Evolutionary conservation across 2,888 invertebrate genomes (phyloP).

Genomic region (Melanophora roralis): DNA sequence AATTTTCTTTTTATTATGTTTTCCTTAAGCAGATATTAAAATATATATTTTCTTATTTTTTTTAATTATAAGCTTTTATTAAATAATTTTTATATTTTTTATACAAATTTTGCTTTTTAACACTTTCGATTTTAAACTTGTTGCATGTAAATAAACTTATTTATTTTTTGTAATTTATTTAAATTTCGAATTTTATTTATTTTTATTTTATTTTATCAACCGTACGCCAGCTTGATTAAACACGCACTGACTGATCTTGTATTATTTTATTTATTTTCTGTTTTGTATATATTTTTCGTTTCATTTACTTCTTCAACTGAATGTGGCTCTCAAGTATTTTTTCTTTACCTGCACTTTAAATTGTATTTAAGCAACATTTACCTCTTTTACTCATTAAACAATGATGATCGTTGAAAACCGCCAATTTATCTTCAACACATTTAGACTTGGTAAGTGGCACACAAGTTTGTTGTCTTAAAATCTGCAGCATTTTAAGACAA

Average conservation of each 20-base stretch:
- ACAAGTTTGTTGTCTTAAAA: conserved; percentile 1
- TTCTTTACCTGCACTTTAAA: neutral
- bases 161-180: conserved; percentile 1
- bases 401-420: neutral
- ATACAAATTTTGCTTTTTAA: neutral
- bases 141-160: neutral
- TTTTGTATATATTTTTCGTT: conserved; percentile 27
- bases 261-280: conserved; percentile 30
- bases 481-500: neutral
- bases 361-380: conserved; percentile 33
- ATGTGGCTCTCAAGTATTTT: conserved; percentile 31
- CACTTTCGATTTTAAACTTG: neutral
- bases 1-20: neutral
- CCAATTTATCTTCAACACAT: conserved; percentile 14
- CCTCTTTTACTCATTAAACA: conserved; percentile 2
- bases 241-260: conserved; percentile 55
- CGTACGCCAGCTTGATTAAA: conserved; percentile 47
- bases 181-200: too few species aligned
- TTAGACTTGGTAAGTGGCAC: neutral
- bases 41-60: neutral
- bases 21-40: neutral
- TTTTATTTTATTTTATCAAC: conserved; percentile 46
- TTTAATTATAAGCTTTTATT: neutral
- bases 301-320: neutral
- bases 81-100: neutral